Evolutionary conservation across 2,797 vertebrate species (phyloP), one percentile per base, ranked within the genome.

Genomic region (Hemibagrus guttatus): DNA sequence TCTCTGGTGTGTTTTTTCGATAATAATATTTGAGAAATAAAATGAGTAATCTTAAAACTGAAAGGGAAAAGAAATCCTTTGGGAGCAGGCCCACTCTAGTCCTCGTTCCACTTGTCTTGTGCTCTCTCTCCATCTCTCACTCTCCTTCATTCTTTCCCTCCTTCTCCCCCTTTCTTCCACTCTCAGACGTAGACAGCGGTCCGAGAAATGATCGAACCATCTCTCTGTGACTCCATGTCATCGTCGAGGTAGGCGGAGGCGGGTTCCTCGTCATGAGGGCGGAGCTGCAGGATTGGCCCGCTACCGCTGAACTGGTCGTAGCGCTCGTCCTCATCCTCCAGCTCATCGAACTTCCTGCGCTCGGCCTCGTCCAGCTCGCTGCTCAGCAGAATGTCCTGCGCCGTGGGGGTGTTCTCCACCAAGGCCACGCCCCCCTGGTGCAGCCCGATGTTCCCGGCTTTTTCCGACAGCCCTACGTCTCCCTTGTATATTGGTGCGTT

Each of bases 151-250:
- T 91, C 86, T 84, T 84, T 87, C 88, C 54, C 42, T 81, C 86
- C 17, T 19, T 87, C 64, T 31, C 7, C n/a, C 21, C 0, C n/a
- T 59, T 83, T 35, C 72, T 85, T 88, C 84, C 49, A 42, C 69
- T 84, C 85, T 86, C 96, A 97, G 93, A 97, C 97, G 3, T 97
- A 98, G 85, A 98, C 97, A 0, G 97, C 96, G 92, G 96, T 96
- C 93, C 96, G 95, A n/a, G 97, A 98, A 92, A 98, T 97, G 92
- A 98, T 95, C 0, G 97, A 98, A 82, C 97, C 97, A 0, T 98
- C 97, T 42, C 95, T 93, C 92, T 97, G 97, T 23, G 97, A 98
- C 93, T 98, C 97, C 97, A 97, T 97, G 94, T 97, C 97, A 58
- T 96, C 96, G 86, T 96, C 96, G 4, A 96, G 80, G 89, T 95